Base-by-base conservation (phyloP, 2,888 invertebrate genomes). In the Monochamus alternatus region DNA sequence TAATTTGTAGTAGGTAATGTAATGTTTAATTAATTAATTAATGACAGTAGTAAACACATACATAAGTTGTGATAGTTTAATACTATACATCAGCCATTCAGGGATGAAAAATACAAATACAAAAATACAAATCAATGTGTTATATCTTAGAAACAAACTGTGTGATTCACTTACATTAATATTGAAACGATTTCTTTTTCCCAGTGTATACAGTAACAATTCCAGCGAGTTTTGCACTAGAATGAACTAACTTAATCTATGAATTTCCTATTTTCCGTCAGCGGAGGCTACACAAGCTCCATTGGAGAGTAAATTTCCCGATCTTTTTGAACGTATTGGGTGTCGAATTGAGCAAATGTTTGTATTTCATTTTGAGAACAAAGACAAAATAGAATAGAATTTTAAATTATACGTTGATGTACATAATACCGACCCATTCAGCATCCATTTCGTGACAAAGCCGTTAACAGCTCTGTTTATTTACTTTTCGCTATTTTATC, bases 301-400 rank as follows among this genome's bases (percentile, higher is more conserved):
- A 59, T 30, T 59, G 38, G 12, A 47, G 47, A 43, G n/a, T 43
- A 43, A 10, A 43, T 43, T 63, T 63, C 22, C 43, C n/a, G 38
- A 22, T 38, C 43, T 14, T 63, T 81, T 76, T 76, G 80, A 81
- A 81, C 80, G 80, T 82, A 83, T 80, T 78, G 80, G 68, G 78
- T 75, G 80, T 59, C 64, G 78, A 74, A 66, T 73, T 78, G 80
- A 75, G 78, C 77, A 81, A 84, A 84, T 83, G 79, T 84, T 84
- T 83, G 81, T 64, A 75, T 84, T 84, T 78, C 78, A 82, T 83
- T 82, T 76, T 74, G 74, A 66, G 79, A 77, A 79, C 75, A 82
- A 77, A 77, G 80, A 79, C 79, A 71, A 68, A 75, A 77, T 31
- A 79, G 77, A 83, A 84, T 82, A 80, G 82, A 81, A 84, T 83